Base-by-base conservation (phyloP, 2,888 invertebrate genomes). In the Emesis furor region DNA sequence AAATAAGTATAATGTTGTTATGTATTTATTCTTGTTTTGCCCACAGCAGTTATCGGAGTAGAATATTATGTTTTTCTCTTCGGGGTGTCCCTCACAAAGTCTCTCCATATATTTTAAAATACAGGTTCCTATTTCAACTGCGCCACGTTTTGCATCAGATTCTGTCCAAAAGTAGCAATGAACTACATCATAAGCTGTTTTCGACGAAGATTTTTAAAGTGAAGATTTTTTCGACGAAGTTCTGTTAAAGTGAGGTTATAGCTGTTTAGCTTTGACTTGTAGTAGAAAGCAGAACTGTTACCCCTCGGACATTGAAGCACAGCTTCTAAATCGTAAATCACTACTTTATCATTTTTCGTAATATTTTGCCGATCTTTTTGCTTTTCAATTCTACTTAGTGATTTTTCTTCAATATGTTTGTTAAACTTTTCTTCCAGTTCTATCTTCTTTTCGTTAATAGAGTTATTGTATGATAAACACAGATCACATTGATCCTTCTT, bases 51-150 rank as follows among this genome's bases (percentile, higher is more conserved):
- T 83, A 42, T 83, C 80, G 3, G 73, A 78, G n/a, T 78, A 81
- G 17, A 81, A 78, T 46, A 65, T 77, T 6, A 78, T 8, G 4
- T 78, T 35, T 71, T 65, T 71, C 3, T 2, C 10, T 37, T 79
- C 67, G 10, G 12, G 69, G 37, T 69, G 17, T 17, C 62, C 30
- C 71, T 39, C 62, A 46, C 46, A 42, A 10, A 74, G 2, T 4
- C n/a, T 24, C 51, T 86, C 46, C 10, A 88, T 71, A 62, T 81
- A 89, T 8, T 84, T 30, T 14, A 79, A 72, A 7, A 86, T 39
- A 67, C 88, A 86, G 3, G 35, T 35, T 35, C 35, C 35, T 35
- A 35, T 35, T 35, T 35, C 2, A 35, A 35, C 35, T 2, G 35
- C 35, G 6, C 6, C 35, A 35, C 35, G 35, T 35, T 62, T n/a